These are phyloP conservation scores for Sebastolobus alascanus DNA, from an alignment of 2,797 vertebrate genomes.

Conservation along the genomic window DNA sequence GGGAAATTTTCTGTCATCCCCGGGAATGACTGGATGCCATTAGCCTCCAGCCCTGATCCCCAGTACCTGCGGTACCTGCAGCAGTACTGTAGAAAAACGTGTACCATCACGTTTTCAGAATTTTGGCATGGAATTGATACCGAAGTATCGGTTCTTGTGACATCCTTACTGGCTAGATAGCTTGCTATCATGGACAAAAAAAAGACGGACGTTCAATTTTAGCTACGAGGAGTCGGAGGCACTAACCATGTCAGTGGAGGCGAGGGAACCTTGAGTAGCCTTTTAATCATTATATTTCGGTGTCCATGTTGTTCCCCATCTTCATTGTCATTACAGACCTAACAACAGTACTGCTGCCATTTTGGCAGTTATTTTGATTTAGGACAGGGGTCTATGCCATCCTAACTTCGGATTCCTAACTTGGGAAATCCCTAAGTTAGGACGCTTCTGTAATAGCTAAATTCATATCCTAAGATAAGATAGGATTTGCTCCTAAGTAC, in stretches of 20 bases:
- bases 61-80: too few species aligned
- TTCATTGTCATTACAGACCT: not conserved
- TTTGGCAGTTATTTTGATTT: not conserved
- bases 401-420: not conserved
- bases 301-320: not conserved
- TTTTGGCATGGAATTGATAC: not conserved
- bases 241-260: not conserved
- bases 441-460: not conserved
- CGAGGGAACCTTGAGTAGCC: rapidly evolving
- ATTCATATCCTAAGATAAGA: not conserved
- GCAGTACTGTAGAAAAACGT: not conserved
- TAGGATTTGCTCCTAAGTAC: not conserved
- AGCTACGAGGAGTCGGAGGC: not conserved
- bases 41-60: too few species aligned
- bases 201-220: not conserved
- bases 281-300: not conserved
- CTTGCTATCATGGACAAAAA: not conserved
- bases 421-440: rapidly evolving
- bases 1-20: too few species aligned
- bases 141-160: not conserved
- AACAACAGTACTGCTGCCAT: not conserved
- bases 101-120: rapidly evolving
- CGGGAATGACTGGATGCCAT: rapidly evolving
- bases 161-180: not conserved
- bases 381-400: rapidly evolving